These are phyloP conservation scores for Ciona savignyi DNA, from an alignment of 23 tunicate species.

Conservation along the genomic window DNA sequence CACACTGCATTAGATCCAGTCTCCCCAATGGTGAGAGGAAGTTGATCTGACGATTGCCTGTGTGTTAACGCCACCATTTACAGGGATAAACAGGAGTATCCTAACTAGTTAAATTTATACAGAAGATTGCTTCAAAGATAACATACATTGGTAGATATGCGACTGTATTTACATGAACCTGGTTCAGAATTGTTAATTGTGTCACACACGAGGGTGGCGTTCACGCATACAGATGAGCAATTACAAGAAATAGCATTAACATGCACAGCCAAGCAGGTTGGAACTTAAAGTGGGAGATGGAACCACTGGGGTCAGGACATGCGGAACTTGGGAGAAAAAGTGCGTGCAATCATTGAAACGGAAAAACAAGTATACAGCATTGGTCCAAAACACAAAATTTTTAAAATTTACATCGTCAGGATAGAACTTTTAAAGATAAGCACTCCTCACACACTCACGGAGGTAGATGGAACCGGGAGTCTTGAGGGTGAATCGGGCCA, in stretches of 20 bases:
- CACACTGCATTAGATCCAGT: no score
- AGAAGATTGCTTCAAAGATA: no score
- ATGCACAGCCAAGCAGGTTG: conserved; percentile 2
- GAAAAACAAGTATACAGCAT: not conserved
- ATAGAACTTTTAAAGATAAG: not conserved
- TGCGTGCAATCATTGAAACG: not conserved
- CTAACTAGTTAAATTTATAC: no score
- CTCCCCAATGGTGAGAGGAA: no score
- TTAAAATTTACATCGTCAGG: not conserved
- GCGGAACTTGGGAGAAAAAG: not conserved
- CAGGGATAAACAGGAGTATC: no score
- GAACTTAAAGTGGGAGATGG: not conserved
- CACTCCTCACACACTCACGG: no score
- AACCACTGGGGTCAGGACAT: not conserved
- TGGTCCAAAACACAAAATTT: not conserved
- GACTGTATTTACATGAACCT: not conserved
- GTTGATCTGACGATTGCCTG: no score
- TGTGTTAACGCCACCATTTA: no score
- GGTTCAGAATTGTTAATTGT: not conserved
- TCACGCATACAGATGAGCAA: not conserved
- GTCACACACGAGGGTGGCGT: not conserved
- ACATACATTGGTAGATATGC: not conserved
- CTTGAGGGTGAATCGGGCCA: not conserved
- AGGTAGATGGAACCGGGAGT: not conserved
- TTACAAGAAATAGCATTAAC: not conserved